A percentile compares a stretch with the other conserved stretches of the same genome.
Evolutionary conservation across 2,888 invertebrate species (phyloP).

Genomic region (Lochmaea crataegi): DNA sequence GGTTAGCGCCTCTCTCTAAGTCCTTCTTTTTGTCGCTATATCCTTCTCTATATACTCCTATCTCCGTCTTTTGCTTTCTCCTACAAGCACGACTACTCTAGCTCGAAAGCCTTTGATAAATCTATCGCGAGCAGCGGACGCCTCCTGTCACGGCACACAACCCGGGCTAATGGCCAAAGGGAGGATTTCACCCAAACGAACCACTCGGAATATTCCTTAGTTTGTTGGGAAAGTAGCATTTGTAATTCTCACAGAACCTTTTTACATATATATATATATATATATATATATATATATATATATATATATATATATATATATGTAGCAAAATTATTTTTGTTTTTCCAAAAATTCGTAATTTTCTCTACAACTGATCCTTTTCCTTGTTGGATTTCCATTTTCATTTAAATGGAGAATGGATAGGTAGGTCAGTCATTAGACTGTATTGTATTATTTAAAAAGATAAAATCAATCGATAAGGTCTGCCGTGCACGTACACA

Average conservation of each 20-base stretch:
- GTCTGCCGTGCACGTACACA: not conserved
- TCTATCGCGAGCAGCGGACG: constrained; percentile 53
- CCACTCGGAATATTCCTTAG: constrained; percentile 4
- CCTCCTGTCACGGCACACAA: constrained; percentile 41
- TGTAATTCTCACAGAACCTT: too few species aligned
- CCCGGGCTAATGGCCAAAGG: constrained; percentile 36
- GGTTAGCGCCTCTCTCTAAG: constrained; percentile 59
- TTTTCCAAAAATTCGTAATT: too few species aligned
- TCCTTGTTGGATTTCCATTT: not conserved
- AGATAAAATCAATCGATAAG: not conserved
- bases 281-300: too few species aligned
- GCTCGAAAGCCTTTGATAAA: constrained; percentile 58
- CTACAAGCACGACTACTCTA: constrained; percentile 47
- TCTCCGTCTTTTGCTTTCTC: constrained; percentile 6
- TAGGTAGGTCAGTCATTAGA: not conserved
- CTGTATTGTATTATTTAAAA: not conserved
- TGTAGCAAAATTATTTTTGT: too few species aligned
- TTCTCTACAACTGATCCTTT: too few species aligned
- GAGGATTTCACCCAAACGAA: constrained; percentile 32
- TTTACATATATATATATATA: too few species aligned
- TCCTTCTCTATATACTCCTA: not conserved
- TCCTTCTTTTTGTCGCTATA: constrained; percentile 25
- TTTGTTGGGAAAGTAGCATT: constrained; percentile 3
- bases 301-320: too few species aligned
- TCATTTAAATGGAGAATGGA: too few species aligned